Base-by-base conservation (phyloP, 2,113 vertebrate genomes). In the Pungitius pungitius region DNA sequence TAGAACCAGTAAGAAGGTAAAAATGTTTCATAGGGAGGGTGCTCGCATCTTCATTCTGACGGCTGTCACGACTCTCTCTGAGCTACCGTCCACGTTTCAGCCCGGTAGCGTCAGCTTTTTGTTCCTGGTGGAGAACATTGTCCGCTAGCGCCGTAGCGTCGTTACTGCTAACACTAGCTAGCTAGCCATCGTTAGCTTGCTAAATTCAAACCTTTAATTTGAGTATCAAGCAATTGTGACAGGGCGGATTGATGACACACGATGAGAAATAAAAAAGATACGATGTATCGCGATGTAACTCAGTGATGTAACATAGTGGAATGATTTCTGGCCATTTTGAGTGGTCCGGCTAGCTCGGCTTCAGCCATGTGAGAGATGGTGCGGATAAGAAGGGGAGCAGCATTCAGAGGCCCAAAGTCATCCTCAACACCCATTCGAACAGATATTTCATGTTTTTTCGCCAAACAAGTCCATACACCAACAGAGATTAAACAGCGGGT, bases 361-460 rank as follows among this genome's bases (percentile, higher is more conserved):
- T 8, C 67, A 69, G 81, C 90, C 91, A 92, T 92, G 91, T 91
- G 91, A 87, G 91, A 49, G 22, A 39, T 66, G 80, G 73, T 51
- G 63, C 73, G 49, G 39, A 57, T 45, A 77, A 40, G 73, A 77
- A 78, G 78, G 58, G 66, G 82, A 82, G 35, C 54, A 67, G 65
- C 47, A 10, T 6, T 39, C 40, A n/a, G 61, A 89, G 89, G 91
- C 87, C 91, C 85, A 71, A 85, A 88, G 77, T 85, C 85, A 63
- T 85, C 71, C 54, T 57, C 22, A 35, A 59, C 75, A 22, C 27
- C 67, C 1, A 77, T 47, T 10, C 6, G 17, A 2, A 3, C 54
- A 30, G 0, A 27, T n/a, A 67, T 52, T 12, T 62, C 27, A 5
- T 0, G 8, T 0, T 30, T 52, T 15, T 56, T 14, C 14, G 14